Evolutionary conservation across 2,888 invertebrate species (phyloP).

Genomic region (Metopia argyrocephala): DNA sequence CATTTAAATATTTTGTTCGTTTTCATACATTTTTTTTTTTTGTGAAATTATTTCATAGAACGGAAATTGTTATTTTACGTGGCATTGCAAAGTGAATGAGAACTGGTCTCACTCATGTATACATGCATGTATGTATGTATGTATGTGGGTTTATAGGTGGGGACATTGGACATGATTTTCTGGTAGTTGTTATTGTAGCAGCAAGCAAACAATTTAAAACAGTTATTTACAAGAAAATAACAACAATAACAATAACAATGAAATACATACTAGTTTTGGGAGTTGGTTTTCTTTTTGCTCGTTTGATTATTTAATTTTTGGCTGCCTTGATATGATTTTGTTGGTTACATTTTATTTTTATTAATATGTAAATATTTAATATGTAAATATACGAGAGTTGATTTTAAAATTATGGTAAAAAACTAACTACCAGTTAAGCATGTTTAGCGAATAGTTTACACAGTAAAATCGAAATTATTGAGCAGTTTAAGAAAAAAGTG

Average conservation of each 20-base stretch:
- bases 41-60: conserved; percentile 8
- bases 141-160: too few species aligned
- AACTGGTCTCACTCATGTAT: too few species aligned
- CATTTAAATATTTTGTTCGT: too few species aligned
- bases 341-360: too few species aligned
- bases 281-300: too few species aligned
- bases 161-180: conserved; percentile 17
- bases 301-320: not conserved
- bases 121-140: too few species aligned
- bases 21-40: not conserved
- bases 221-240: conserved; percentile 15
- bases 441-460: too few species aligned
- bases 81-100: not conserved
- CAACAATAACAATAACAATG: conserved; percentile 17
- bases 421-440: too few species aligned
- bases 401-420: not conserved
- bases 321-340: not conserved
- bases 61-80: conserved; percentile 40
- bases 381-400: conserved; percentile 4
- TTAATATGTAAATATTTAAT: too few species aligned
- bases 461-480: too few species aligned
- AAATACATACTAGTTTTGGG: conserved; percentile 26
- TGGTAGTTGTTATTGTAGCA: conserved; percentile 29
- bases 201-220: conserved; percentile 51
- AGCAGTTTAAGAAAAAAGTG: too few species aligned